Base-by-base conservation (phyloP, 2,797 vertebrate species). In the Synanceia verrucosa region DNA sequence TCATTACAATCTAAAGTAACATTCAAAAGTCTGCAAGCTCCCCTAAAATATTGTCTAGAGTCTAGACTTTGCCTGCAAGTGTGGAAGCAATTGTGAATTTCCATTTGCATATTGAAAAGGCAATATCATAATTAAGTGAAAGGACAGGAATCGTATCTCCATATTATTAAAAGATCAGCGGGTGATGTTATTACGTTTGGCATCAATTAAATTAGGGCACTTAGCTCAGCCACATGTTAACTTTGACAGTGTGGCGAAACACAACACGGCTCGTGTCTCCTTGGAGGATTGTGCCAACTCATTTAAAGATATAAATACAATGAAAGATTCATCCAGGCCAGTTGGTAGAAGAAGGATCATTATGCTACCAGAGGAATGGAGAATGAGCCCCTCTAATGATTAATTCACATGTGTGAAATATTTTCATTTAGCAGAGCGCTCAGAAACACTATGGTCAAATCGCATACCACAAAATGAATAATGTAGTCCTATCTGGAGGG, bases 331-430 rank as follows among this genome's bases (percentile, higher is more conserved):
- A 88, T 86, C 66, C 65, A 41, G 67, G 65, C 69, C 73, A 78
- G 70, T 59, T 13, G 60, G 76, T 86, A 66, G 65, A 85, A 68
- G 80, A 60, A 82, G n/a, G 81, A 87, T 82, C 75, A 88, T 90
- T 89, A 88, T 82, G 56, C 66, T 55, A 66, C 37, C 59, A 79
- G 83, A 86, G 79, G 82, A 90, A 84, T 83, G 67, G 85, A 75
- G 74, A 75, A 75, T 24, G 78, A 89, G 81, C 61, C 48, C 76
- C 75, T 82, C 70, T 87, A 80, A 92, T 92, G 82, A 92, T 92
- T 91, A 79, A 94, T 91, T 93, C 81, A 92, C 79, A 90, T 60
- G 80, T 60, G 80, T 90, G 78, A 88, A 91, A 91, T 86, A 90
- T 89, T 91, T 90, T 89, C 84, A 88, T 92, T 92, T 88, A 88